Evolutionary conservation across 2,113 vertebrate genomes (phyloP).

Genomic region (Amia ocellicauda): DNA sequence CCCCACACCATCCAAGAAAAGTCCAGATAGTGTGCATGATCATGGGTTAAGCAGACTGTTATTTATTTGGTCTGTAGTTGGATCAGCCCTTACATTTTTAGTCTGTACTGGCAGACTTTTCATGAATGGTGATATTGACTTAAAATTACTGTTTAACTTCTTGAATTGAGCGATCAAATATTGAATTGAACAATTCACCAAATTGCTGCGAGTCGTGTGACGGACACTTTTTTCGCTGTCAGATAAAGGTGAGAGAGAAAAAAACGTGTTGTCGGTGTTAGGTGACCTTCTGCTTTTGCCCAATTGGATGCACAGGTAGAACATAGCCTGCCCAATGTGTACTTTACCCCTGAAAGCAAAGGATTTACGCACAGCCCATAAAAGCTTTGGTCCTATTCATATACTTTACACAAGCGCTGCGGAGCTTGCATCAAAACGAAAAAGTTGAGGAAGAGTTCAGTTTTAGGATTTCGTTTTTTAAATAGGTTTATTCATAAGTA

Average conservation of each 20-base stretch:
- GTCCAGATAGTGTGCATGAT: no score
- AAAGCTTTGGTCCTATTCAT: no score
- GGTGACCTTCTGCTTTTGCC: conserved; percentile 33
- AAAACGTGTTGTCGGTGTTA: conserved; percentile 40
- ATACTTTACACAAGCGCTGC: no score
- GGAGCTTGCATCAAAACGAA: no score
- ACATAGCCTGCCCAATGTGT: conserved; percentile 22
- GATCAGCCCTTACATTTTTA: no score
- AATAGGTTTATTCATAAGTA: no score
- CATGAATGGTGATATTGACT: conserved; percentile 50
- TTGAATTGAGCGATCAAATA: conserved; percentile 24
- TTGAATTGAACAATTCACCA: conserved; percentile 14
- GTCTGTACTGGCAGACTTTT: conserved; percentile 22
- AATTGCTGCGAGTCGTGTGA: not conserved
- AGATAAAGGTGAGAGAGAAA: conserved; percentile 56
- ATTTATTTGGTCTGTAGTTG: no score
- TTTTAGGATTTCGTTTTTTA: no score
- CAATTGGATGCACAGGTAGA: conserved; percentile 25
- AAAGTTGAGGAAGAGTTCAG: no score
- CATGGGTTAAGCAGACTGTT: no score
- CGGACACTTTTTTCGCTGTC: conserved; percentile 38
- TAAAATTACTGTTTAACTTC: conserved; percentile 57
- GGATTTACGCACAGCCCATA: conserved; percentile 11
- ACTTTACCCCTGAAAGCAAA: conserved; percentile 12
- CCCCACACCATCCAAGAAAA: no score